Evolutionary conservation across 2,113 vertebrate species (phyloP).

Genomic region (Amblyopsis rosae): DNA sequence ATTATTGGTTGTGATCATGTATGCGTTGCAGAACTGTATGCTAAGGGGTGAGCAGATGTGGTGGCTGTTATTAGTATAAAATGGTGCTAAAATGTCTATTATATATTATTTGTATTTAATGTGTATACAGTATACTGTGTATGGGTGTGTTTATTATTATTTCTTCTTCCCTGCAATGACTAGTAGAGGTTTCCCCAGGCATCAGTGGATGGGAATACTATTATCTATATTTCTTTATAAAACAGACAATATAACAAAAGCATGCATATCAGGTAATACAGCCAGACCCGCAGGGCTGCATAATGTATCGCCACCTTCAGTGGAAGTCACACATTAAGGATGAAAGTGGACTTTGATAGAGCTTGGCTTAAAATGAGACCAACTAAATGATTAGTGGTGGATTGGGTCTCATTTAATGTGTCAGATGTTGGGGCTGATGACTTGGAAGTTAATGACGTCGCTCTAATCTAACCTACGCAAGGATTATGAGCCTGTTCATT

Average conservation of each 20-base stretch:
- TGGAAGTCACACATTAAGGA: constrained; percentile 63
- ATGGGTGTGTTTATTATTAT: too few species aligned
- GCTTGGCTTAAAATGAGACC: constrained; percentile 52
- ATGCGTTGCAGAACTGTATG: background rate
- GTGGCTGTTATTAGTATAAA: too few species aligned
- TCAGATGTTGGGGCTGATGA: constrained; percentile 64
- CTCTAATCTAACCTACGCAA: constrained; percentile 66
- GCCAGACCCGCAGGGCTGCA: constrained; percentile 34
- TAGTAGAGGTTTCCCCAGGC: too few species aligned
- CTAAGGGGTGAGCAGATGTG: background rate
- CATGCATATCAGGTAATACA: constrained; percentile 38
- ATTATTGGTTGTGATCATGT: background rate
- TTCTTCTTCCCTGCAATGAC: too few species aligned
- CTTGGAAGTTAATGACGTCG: constrained; percentile 62
- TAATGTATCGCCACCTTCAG: constrained; percentile 45
- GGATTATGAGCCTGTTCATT: constrained; percentile 68
- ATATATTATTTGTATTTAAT: too few species aligned
- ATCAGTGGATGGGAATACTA: constrained; percentile 19
- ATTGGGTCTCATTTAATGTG: constrained; percentile 58
- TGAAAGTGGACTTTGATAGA: constrained; percentile 70
- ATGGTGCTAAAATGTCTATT: too few species aligned
- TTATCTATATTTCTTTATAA: constrained; percentile 24
- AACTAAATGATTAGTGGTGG: constrained; percentile 59
- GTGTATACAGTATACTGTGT: too few species aligned
- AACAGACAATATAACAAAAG: constrained; percentile 54